phyloP scores from a whole-genome alignment of 1,140 invertebrate species.

The Ooceraea biroi region DNA sequence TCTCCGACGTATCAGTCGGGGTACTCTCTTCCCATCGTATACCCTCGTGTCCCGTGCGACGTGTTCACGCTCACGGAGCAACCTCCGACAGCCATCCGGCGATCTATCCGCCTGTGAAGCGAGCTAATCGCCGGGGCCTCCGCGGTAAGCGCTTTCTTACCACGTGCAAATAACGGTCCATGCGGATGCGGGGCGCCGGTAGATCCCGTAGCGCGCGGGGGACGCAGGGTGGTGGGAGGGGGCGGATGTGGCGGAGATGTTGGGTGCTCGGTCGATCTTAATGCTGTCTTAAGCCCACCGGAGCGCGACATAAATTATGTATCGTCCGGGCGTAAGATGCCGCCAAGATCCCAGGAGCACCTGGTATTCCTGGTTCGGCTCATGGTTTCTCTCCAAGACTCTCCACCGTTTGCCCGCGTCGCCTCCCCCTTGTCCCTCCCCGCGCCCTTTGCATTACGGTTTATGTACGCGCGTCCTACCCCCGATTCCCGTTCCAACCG shows the following conservation, averaged over 20 bases:
- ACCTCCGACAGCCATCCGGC: conserved; percentile 36
- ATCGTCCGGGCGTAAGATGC: conserved; percentile 86
- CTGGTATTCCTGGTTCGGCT: conserved; percentile 83
- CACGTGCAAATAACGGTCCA: conserved; percentile 61
- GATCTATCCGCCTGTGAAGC: conserved; percentile 58
- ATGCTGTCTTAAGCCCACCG: conserved; percentile 85
- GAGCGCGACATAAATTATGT: conserved; percentile 87
- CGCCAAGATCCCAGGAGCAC: conserved; percentile 85
- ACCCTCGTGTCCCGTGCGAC: not conserved
- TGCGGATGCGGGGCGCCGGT: conserved; percentile 59
- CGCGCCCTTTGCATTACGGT: conserved; percentile 54
- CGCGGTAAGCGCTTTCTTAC: conserved; percentile 60
- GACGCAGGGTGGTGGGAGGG: conserved; percentile 71
- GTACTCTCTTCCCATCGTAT: not conserved
- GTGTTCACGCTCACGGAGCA: conserved; percentile 28
- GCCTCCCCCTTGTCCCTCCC: conserved; percentile 66
- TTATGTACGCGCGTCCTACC: conserved; percentile 64
- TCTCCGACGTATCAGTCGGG: not conserved
- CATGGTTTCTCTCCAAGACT: conserved; percentile 65
- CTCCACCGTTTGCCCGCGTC: conserved; percentile 14
- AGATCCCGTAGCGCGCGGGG: conserved; percentile 15
- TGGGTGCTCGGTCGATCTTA: conserved; percentile 83
- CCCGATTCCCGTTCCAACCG: not conserved
- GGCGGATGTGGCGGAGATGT: conserved; percentile 67
- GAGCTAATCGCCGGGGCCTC: conserved; percentile 58